Percentiles rank a stretch among this genome's conserved stretches.
Evolutionary conservation across 2,888 invertebrate species (phyloP).

Genomic region (Pristionchus mayeri): DNA sequence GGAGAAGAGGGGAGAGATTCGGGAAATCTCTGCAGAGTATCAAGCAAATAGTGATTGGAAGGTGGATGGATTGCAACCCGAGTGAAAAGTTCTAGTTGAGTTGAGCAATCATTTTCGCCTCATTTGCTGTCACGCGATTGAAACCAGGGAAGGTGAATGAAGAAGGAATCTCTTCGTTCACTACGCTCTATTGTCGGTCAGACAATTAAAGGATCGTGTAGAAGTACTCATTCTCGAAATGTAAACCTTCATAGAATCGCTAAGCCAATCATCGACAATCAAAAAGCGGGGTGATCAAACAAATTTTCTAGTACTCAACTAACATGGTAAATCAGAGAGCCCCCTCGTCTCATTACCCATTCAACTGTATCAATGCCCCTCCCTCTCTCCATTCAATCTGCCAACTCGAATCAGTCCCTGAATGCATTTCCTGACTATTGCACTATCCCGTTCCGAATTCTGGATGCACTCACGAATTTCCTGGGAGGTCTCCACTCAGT

Average conservation of each 20-base stretch:
- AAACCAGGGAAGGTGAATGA: neutral
- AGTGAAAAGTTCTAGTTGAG: neutral
- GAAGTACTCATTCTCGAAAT: no score
- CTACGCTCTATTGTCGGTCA: no score
- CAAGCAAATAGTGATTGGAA: neutral
- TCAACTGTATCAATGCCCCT: conserved; percentile 20
- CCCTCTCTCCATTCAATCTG: conserved; percentile 16
- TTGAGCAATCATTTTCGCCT: conserved; percentile 22
- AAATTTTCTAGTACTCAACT: neutral
- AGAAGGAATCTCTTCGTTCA: no score
- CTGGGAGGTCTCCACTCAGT: no score
- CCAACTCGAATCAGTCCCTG: conserved; percentile 24
- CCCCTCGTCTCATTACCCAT: neutral
- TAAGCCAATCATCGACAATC: conserved; percentile 19
- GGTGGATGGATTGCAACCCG: neutral
- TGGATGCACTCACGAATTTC: no score
- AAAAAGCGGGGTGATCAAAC: neutral
- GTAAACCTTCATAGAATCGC: neutral
- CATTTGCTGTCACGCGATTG: neutral
- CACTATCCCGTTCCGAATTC: neutral
- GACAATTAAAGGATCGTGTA: no score
- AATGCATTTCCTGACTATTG: neutral
- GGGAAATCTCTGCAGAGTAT: neutral
- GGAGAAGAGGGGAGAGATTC: neutral
- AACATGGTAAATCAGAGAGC: neutral